Base-by-base conservation (phyloP, 2,888 invertebrate genomes). In the Mesochorus sp. region DNA sequence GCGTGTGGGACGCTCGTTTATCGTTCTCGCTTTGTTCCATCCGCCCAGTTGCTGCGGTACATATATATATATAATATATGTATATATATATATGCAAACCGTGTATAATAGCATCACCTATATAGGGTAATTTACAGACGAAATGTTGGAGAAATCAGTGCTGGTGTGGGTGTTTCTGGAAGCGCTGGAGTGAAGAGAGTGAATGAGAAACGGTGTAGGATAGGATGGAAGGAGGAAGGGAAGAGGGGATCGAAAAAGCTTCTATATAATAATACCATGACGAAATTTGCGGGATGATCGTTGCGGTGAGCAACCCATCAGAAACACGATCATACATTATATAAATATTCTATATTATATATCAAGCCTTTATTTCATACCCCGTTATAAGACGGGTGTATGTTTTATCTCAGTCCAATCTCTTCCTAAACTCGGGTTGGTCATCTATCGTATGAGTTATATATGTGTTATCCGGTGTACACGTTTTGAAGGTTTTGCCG, bases 11-110 rank as follows among this genome's bases (percentile, higher is more conserved):
- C 75, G 79, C 80, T 82, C 82, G 80, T 82, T 81, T 81, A 81
- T 81, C 82, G 81, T 81, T 77, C 73, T 79, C 75, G 79, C 81
- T 81, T 81, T 81, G 82, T 82, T 82, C 76, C 81, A 79, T 72
- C 70, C 76, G 71, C 55, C 57, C 66, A 66, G 68, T 71, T 17
- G 31, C 17, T 57, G 3, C 37, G 21, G 55, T 66, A 49, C 34
- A 37, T 47, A 21, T 21, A 24, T n/a, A 1, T 28, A 17, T 12
- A n/a, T n/a, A n/a, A n/a, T n/a, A 37, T 49, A 14, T 31, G 3
- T 62, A 26, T 31, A 17, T n/a, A 12, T 49, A 37, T 70, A 37
- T 42, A 78, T 68, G 62, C 72, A 79, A 72, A 28, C 67, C 70
- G 53, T 44, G 76, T 75, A 82, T 81, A 81, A 82, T 81, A 64